Evolutionary conservation across 1,140 invertebrate genomes (phyloP), one percentile per base, ranked within the genome.

Genomic region (Drosophila melanica): DNA sequence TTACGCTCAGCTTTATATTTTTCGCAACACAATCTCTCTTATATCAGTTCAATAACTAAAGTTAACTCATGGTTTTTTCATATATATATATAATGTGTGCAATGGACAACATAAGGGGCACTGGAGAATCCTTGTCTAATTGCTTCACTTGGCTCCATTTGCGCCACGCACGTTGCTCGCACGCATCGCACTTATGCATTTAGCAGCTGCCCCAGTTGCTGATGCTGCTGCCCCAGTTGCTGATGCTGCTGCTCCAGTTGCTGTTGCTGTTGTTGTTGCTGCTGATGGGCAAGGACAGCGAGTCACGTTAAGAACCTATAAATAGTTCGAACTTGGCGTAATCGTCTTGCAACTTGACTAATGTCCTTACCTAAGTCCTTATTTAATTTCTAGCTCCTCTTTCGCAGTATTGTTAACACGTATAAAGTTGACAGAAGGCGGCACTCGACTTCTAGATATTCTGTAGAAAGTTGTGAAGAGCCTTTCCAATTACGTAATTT

Each of bases 121-220:
- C 23, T 41, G 0, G 14, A 35, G 9, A 8, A 4, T 16, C 16
- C n/a, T 14, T 42, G 9, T 9, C 35, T n/a, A 54, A 54, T 41
- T 35, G 14, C 30, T 35, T 20, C 11, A 12, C 18, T 37, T 33
- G 16, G 12, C 44, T 47, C 30, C 27, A 14, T 27, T n/a, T n/a
- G n/a, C n/a, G n/a, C n/a, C n/a, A n/a, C n/a, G n/a, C 55, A 58
- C 55, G 54, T 58, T 58, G 54, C 11, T 18, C 23, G 39, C 39
- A 57, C 54, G 54, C 54, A 57, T 57, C 54, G 39, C 23, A 9
- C 20, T 58, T 30, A 58, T 58, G 41, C 55, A 57, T 47, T 47
- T 9, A 23, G 9, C 42, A 16, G 7, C 42, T 27, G 18, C 37
- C 10, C 11, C 35, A n/a, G 12, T 9, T 44, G 12, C 23, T 10